Evolutionary conservation across 1,140 invertebrate genomes (phyloP), one percentile per base, ranked within the genome.

Genomic region (Brachystomella parvula): DNA sequence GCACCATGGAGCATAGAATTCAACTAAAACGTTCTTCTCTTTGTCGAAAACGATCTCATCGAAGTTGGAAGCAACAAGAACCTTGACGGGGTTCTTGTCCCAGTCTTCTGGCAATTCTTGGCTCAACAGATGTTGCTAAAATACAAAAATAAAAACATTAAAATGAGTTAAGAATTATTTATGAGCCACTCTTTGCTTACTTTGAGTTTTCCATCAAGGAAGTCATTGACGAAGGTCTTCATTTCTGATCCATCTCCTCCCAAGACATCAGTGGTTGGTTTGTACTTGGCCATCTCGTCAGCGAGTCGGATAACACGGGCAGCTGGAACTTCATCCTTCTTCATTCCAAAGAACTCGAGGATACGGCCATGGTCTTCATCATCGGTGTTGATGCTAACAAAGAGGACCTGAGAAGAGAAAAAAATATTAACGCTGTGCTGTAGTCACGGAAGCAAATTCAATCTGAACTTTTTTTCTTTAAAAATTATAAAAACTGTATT

Each of bases 1-100:
- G 77, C 90, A 92, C 96, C 96, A 99, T 66, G 95, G 94, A 39
- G 94, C 94, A 80, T 97, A 99, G 82, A 99, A 99, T 83, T 99
- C 95, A 71, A 99, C 95, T 66, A 99, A 84, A 47, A 99, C 96
- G 76, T 91, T 86, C 81, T 98, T 99, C 44, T 79, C 82, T 73
- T 86, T 86, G 77, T 99, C 87, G 65, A 89, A 85, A 39, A 86
- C 96, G 72, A 99, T 89, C 75, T 92, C 87, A 76, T 95, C 90
- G 79, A 99, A 99, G 83, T 99, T 99, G 75, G 86, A 89, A 57
- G 93, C 88, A 61, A 97, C 94, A 33, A 99, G 84, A 65, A 89
- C 84, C 80, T 98, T 98, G 31, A 99, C 97, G 49, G 94, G 89
- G 69, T 87, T 84, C 75, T 92, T 91, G 78, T 98, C 88, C 97